phyloP scores from a whole-genome alignment of 2,888 invertebrate genomes.

The Parasteatoda lunata region DNA sequence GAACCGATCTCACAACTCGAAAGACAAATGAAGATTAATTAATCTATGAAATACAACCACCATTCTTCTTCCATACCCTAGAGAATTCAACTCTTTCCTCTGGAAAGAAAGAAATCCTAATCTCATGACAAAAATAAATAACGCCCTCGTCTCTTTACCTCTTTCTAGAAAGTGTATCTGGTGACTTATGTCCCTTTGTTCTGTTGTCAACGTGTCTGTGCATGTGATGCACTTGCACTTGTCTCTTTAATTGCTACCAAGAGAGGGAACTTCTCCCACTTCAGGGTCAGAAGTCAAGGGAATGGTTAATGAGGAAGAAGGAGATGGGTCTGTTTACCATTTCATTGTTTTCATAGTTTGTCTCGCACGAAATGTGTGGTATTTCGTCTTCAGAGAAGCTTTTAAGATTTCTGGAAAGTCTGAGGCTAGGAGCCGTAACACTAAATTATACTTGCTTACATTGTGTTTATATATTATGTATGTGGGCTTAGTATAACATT shows the following conservation, averaged over 20 bases:
- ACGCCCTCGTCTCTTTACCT: not conserved
- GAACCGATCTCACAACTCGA: not conserved
- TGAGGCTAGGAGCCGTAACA: not conserved
- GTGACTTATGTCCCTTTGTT: constrained; percentile 1
- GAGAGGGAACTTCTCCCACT: not conserved
- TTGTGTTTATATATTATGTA: too few species aligned
- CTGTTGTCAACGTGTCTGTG: constrained; percentile 14
- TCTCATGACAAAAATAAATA: constrained; percentile 13
- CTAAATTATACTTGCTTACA: not conserved
- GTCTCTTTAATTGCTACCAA: constrained; percentile 38
- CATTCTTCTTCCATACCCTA: not conserved
- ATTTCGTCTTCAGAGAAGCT: not conserved
- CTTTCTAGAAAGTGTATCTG: not conserved
- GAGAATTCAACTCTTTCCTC: not conserved
- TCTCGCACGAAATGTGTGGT: not conserved
- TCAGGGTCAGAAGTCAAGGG: constrained; percentile 42
- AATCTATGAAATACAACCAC: not conserved
- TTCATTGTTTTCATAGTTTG: not conserved
- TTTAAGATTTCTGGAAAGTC: not conserved
- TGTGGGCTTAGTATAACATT: too few species aligned
- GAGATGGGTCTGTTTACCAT: constrained; percentile 17
- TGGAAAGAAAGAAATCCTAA: not conserved
- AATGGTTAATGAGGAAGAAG: constrained; percentile 31
- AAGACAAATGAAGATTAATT: not conserved
- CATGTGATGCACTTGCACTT: constrained; percentile 27